Evolutionary conservation across 2,113 vertebrate genomes (phyloP).

Genomic region (Scomber japonicus): DNA sequence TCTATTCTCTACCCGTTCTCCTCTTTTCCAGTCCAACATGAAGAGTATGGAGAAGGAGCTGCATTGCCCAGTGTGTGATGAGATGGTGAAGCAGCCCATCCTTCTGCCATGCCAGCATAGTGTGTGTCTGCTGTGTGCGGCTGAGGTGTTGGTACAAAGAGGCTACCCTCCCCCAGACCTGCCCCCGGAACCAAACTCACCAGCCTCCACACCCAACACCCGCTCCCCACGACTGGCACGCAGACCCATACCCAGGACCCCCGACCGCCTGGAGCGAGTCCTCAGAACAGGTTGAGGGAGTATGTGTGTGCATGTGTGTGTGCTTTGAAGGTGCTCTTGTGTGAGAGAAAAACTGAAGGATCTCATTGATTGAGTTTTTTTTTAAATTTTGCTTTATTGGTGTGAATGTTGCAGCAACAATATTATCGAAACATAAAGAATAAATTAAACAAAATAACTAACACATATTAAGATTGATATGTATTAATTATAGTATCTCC

Average conservation of each 20-base stretch:
- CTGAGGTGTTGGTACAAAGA: conserved; percentile 93
- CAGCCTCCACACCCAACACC: conserved; percentile 90
- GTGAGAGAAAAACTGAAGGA: background rate
- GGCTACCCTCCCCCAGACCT: conserved; percentile 91
- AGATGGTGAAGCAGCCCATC: conserved; percentile 96
- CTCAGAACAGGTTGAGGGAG: conserved; percentile 89
- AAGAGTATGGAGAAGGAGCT: conserved; percentile 97
- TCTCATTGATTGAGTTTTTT: background rate
- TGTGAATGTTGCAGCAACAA: background rate
- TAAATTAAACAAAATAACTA: too few species aligned
- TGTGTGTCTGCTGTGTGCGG: conserved; percentile 94
- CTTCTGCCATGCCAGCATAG: conserved; percentile 95
- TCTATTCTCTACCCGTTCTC: background rate
- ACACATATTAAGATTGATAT: too few species aligned
- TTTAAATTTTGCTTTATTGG: too few species aligned
- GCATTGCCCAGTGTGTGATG: conserved; percentile 94
- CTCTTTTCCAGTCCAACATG: conserved; percentile 91
- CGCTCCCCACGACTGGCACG: conserved; percentile 92
- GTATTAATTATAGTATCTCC: too few species aligned
- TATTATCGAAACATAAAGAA: too few species aligned
- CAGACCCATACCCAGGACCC: conserved; percentile 87
- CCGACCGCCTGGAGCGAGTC: conserved; percentile 91
- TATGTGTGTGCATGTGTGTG: conserved; percentile 3
- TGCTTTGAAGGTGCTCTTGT: background rate
- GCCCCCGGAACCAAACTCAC: conserved; percentile 92